Evolutionary conservation across 2,888 invertebrate species (phyloP), one percentile per base, ranked within the genome.

Genomic region (Cerceris ruficornis): DNA sequence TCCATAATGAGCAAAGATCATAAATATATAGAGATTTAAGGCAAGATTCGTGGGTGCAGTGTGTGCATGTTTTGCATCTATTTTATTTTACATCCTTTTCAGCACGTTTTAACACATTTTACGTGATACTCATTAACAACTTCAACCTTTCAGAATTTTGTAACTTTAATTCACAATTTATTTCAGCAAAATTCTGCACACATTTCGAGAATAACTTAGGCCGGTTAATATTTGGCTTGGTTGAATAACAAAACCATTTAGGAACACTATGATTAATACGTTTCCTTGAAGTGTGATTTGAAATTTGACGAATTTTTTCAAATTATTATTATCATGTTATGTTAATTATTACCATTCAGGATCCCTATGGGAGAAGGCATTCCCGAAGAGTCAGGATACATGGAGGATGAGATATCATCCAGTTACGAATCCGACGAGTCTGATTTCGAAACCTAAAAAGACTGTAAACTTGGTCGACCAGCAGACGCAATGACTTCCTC

Each of bases 361-460:
- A 88, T 89, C 71, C 84, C 88, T 13, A 75, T 85, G 77, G 87
- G 81, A 58, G 88, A 88, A 61, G 68, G 74, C 42, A 84, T 82
- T 71, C 81, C 83, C 17, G 86, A 87, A 65, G 87, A 89, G 28
- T 83, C 85, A 68, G 81, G 81, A 43, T 88, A 86, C 78, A 85
- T 87, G 76, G 88, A 88, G 41, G 87, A 88, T 39, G 89, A 90
- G 9, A 79, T 86, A 28, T 83, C 89, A 49, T 89, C 90, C n/a
- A 89, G 85, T 57, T 87, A 86, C 80, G 90, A 90, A 57, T 88
- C 90, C 49, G 86, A 87, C 58, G 88, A 89, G 67, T 89, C 89
- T 42, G 90, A 90, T 41, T 86, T 80, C 57, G 89, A 90, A 11
- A 65, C 74, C 39, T 85, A 77, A 15, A 7, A 15, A n/a, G 28